A percentile compares a stretch with the other conserved stretches of the same genome.
phyloP scores from a whole-genome alignment of 2,113 vertebrate species.

The Dicaeum eximium region DNA sequence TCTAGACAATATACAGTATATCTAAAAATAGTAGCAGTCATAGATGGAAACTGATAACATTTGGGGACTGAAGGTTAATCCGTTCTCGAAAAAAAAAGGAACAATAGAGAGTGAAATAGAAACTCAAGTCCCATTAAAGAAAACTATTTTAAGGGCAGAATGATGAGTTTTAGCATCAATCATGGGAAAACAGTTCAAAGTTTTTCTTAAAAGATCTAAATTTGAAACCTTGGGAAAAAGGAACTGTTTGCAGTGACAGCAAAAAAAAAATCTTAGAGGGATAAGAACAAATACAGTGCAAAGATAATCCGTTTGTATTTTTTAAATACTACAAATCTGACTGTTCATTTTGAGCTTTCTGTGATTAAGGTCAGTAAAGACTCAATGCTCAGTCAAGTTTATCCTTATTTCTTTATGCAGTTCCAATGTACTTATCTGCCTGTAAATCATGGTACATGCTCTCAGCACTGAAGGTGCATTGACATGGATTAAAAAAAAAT shows the following conservation, averaged over 20 bases:
- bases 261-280: neutral
- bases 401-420: neutral
- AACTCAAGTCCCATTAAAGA: constrained; percentile 41
- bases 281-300: neutral
- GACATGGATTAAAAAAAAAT: neutral
- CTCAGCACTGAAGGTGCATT: neutral
- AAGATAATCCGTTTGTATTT: neutral
- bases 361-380: neutral
- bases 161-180: constrained; percentile 17
- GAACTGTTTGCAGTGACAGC: neutral
- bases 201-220: constrained; percentile 20
- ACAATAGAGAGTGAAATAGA: constrained; percentile 56
- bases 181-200: constrained; percentile 24
- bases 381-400: neutral
- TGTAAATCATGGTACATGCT: neutral
- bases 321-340: neutral
- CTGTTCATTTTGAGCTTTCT: neutral
- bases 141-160: constrained; percentile 49
- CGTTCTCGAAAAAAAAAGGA: neutral
- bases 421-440: neutral
- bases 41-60: constrained; percentile 57
- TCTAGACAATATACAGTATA: constrained; percentile 49
- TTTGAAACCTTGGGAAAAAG: constrained; percentile 27
- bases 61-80: constrained; percentile 21
- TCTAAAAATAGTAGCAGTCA: constrained; percentile 48